Evolutionary conservation across 2,888 invertebrate species (phyloP).

Genomic region (Caenorhabditis sp.): DNA sequence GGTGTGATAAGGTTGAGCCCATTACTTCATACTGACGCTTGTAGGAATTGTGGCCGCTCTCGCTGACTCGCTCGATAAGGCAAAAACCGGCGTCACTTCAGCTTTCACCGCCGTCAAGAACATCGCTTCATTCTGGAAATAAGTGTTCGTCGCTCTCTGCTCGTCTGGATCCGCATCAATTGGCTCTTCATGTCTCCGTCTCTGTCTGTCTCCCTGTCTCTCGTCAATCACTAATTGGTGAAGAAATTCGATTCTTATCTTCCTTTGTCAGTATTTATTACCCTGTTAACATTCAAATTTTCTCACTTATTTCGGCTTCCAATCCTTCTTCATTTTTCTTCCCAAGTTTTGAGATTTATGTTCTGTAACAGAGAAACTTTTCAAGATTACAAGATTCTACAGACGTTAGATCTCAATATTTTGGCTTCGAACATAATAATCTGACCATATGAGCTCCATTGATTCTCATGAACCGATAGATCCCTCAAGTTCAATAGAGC

Average conservation of each 20-base stretch:
- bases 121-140: conserved; percentile 40
- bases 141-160: background rate
- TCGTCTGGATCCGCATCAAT: background rate
- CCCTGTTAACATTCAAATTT: too few species aligned
- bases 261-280: too few species aligned
- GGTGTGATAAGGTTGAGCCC: background rate
- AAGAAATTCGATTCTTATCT: too few species aligned
- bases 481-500: background rate
- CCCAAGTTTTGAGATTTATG: too few species aligned
- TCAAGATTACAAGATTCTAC: too few species aligned
- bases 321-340: too few species aligned
- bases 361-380: too few species aligned
- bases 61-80: conserved; percentile 57
- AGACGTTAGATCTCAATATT: too few species aligned
- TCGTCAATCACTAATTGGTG: too few species aligned
- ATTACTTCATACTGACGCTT: background rate
- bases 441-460: background rate
- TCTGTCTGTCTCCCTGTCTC: conserved; percentile 1
- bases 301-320: too few species aligned
- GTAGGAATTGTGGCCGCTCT: conserved; percentile 54
- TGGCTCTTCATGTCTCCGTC: background rate
- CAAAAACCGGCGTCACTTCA: conserved; percentile 45
- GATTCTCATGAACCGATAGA: conserved; percentile 3
- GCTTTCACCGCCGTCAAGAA: conserved; percentile 53
- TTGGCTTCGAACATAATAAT: too few species aligned